Evolutionary conservation across 1,140 invertebrate genomes (phyloP).

Genomic region (Hypothenemus hampei): DNA sequence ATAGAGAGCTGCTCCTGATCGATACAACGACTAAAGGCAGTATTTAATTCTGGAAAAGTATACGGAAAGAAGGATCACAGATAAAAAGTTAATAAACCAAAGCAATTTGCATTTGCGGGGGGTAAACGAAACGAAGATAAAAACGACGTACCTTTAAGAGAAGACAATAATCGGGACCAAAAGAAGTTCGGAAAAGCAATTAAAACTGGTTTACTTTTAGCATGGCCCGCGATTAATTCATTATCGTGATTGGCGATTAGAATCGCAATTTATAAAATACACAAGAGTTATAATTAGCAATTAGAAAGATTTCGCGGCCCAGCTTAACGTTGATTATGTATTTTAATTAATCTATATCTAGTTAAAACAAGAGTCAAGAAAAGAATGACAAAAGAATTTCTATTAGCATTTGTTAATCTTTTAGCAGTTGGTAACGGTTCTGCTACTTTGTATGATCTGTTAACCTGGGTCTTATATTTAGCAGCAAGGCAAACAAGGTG

Average conservation of each 20-base stretch:
- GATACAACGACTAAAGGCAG: too few species aligned
- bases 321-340: constrained; percentile 36
- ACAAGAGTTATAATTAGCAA: constrained; percentile 46
- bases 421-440: too few species aligned
- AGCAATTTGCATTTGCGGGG: constrained; percentile 23
- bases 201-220: constrained; percentile 41
- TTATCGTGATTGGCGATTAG: constrained; percentile 46
- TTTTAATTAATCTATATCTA: constrained; percentile 44
- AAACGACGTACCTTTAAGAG: constrained; percentile 29
- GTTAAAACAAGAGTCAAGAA: too few species aligned
- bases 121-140: constrained; percentile 11
- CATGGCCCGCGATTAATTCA: constrained; percentile 44
- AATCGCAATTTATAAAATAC: constrained; percentile 47
- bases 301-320: constrained; percentile 41
- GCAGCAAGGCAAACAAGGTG: constrained; percentile 38
- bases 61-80: constrained; percentile 11
- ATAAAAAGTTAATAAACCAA: constrained; percentile 28
- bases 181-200: constrained; percentile 40
- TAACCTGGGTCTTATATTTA: constrained; percentile 41
- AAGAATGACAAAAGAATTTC: too few species aligned
- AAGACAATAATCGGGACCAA: constrained; percentile 30
- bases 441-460: constrained; percentile 31
- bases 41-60: constrained; percentile 1
- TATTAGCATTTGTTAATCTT: too few species aligned
- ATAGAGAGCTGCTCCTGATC: too few species aligned